Conservation (phyloP, 2,888 invertebrate species). For the Mythimna vitellina region DNA sequence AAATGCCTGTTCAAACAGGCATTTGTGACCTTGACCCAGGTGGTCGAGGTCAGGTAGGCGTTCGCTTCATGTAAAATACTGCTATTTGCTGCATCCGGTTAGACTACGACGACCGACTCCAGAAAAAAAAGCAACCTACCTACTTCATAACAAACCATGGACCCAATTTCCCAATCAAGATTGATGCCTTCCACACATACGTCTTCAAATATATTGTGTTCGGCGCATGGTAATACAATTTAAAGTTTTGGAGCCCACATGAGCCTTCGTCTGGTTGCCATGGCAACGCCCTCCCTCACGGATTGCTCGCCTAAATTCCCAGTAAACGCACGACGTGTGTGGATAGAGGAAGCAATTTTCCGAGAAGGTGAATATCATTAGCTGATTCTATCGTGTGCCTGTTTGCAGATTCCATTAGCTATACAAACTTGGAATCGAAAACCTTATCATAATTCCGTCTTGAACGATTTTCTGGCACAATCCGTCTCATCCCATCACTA, state of each 20-base stretch:
- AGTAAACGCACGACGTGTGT: conserved; percentile 84
- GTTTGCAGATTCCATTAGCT: conserved; percentile 77
- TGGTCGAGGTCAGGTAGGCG: too few relatives aligned
- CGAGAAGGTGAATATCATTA: conserved; percentile 89
- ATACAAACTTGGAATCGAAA: conserved; percentile 67
- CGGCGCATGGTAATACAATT: conserved; percentile 87
- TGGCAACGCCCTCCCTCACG: conserved; percentile 84
- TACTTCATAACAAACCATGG: conserved; percentile 3
- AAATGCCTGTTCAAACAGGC: too few relatives aligned
- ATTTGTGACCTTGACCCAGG: too few relatives aligned
- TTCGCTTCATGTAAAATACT: too few relatives aligned
- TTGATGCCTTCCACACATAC: conserved; percentile 72
- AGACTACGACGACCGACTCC: too few relatives aligned
- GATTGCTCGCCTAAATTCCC: conserved; percentile 82
- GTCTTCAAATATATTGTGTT: conserved; percentile 81
- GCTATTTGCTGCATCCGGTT: too few relatives aligned
- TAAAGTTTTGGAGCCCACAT: conserved; percentile 89
- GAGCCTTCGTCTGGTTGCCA: conserved; percentile 86
- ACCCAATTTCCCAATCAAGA: conserved; percentile 62
- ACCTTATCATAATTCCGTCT: conserved; percentile 63
- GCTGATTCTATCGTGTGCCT: conserved; percentile 75
- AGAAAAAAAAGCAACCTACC: background rate
- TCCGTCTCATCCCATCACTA: conserved; percentile 19
- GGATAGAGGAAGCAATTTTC: conserved; percentile 88
- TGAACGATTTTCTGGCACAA: conserved; percentile 47